Percentiles rank a stretch among this genome's conserved stretches.
These are phyloP conservation scores for Cossypha heuglini DNA, from an alignment of 2,797 vertebrate species.

Conservation along the genomic window DNA sequence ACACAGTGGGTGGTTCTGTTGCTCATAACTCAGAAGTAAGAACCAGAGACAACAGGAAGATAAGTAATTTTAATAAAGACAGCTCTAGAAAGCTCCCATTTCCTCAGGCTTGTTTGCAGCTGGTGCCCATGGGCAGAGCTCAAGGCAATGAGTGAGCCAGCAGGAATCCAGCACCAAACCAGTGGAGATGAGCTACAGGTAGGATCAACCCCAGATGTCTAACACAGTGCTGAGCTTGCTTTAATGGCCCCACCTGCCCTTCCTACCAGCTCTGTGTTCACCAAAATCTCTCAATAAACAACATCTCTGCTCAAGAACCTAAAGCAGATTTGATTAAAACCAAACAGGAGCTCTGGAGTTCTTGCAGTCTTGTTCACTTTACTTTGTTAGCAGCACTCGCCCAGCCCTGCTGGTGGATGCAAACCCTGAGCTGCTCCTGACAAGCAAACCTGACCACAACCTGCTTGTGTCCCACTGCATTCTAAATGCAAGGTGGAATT, in stretches of 20 bases:
- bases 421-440: not conserved
- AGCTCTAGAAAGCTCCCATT: not conserved
- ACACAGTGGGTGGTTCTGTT: not conserved
- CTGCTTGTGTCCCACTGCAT: not conserved
- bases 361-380: not conserved
- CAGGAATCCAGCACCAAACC: not conserved
- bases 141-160: not conserved
- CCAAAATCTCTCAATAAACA: not conserved
- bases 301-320: not conserved
- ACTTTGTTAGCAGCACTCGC: fast-evolving
- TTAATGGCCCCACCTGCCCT: not conserved
- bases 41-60: not conserved
- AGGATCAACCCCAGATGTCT: not conserved
- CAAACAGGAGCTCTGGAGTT: not conserved
- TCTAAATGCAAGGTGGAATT: not conserved
- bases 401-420: not conserved
- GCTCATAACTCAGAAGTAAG: not conserved
- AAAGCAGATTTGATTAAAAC: not conserved
- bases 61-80: not conserved
- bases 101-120: not conserved
- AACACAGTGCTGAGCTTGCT: not conserved
- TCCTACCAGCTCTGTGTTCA: not conserved
- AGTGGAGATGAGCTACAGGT: not conserved
- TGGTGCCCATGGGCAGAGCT: not conserved
- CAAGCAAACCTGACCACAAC: not conserved